phyloP scores from a whole-genome alignment of 2,113 vertebrate species.

The Salvelinus fontinalis region DNA sequence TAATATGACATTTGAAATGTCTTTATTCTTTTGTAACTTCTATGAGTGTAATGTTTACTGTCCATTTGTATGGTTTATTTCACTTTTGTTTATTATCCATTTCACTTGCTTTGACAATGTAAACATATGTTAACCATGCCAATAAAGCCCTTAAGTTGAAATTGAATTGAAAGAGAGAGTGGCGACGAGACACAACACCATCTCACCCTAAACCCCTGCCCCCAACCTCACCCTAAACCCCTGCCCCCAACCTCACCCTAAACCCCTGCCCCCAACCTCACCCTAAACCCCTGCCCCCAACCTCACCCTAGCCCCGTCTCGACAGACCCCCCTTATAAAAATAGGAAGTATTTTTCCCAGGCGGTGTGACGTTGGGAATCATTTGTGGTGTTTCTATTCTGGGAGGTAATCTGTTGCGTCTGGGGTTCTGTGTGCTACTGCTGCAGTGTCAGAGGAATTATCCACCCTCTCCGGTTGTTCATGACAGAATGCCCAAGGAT shows the following conservation, averaged over 20 bases:
- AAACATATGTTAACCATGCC: too few species aligned
- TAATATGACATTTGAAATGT: too few species aligned
- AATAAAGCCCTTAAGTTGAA: too few species aligned
- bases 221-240: not conserved
- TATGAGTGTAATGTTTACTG: too few species aligned
- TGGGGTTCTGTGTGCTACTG: slow-evolving; percentile 33
- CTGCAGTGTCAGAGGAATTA: slow-evolving; percentile 60
- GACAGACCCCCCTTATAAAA: slow-evolving; percentile 17
- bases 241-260: not conserved
- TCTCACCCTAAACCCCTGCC: not conserved
- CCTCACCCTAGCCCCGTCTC: not conserved
- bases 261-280: not conserved
- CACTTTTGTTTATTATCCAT: too few species aligned
- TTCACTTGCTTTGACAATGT: too few species aligned
- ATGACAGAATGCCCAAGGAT: slow-evolving; percentile 57
- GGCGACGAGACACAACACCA: slow-evolving; percentile 39
- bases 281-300: not conserved
- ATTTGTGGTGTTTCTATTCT: slow-evolving; percentile 33
- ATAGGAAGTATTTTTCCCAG: slow-evolving; percentile 43
- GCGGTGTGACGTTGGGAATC: not conserved
- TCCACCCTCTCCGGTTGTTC: slow-evolving; percentile 55
- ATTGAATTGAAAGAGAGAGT: too few species aligned
- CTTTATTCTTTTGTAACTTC: too few species aligned
- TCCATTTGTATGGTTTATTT: too few species aligned
- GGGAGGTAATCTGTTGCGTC: slow-evolving; percentile 36